Percentiles rank a stretch among this genome's conserved stretches.
Conservation (phyloP, 2,888 invertebrate genomes). For the Amorpha juglandis region DNA sequence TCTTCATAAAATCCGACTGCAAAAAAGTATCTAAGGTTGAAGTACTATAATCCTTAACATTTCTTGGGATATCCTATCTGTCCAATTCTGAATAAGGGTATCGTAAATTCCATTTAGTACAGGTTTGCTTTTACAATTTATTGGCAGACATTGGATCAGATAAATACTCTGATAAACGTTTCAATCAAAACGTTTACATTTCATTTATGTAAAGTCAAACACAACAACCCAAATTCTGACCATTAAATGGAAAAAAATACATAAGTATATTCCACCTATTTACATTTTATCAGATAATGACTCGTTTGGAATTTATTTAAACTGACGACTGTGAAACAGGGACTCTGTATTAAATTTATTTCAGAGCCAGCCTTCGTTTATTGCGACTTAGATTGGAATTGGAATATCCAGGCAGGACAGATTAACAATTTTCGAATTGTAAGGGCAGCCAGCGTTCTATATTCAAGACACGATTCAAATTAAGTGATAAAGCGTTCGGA, state of each 20-base stretch:
- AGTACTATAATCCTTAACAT: conserved; percentile 10
- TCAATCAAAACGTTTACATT: background rate
- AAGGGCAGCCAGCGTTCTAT: conserved; percentile 54
- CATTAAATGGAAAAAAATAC: conserved; percentile 26
- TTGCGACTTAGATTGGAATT: conserved; percentile 46
- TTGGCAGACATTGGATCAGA: conserved; percentile 25
- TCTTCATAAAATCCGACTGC: conserved; percentile 34
- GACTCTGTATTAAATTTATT: conserved; percentile 48
- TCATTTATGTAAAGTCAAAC: background rate
- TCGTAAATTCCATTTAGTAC: conserved; percentile 47
- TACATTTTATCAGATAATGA: conserved; percentile 43
- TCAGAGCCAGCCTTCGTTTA: conserved; percentile 44
- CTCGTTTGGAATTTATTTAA: conserved; percentile 44
- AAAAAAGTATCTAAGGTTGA: conserved; percentile 36
- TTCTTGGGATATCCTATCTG: background rate
- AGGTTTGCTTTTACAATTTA: conserved; percentile 48
- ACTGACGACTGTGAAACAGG: conserved; percentile 41
- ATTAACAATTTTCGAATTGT: conserved; percentile 57
- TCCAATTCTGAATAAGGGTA: conserved; percentile 34
- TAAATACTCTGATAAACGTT: conserved; percentile 1
- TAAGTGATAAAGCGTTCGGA: conserved; percentile 76
- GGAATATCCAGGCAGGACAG: conserved; percentile 49
- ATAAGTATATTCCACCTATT: conserved; percentile 42
- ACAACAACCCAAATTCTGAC: background rate
- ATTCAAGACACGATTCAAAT: conserved; percentile 79